A percentile compares a stretch with the other conserved stretches of the same genome.
Evolutionary conservation across 1,140 invertebrate genomes (phyloP).

Genomic region (Caerostris extrusa): DNA sequence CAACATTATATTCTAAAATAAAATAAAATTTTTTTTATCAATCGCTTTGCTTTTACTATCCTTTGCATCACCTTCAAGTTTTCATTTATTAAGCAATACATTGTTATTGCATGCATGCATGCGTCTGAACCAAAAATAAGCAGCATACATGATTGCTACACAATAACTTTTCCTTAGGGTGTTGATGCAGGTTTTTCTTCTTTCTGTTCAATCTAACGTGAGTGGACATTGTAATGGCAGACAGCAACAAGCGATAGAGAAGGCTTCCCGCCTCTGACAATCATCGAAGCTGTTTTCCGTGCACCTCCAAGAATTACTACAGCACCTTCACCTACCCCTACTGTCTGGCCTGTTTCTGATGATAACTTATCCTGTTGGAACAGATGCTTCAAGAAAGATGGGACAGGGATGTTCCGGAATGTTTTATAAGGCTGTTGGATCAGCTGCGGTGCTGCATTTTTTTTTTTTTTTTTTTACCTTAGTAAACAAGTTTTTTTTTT

Average conservation of each 20-base stretch:
- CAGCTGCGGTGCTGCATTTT: conserved; percentile 41
- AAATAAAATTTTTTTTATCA: background rate
- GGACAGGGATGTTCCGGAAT: background rate
- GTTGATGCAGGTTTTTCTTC: background rate
- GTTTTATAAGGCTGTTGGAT: conserved; percentile 55
- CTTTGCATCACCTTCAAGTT: no score
- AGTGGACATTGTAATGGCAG: background rate
- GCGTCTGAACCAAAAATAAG: background rate
- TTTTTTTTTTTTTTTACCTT: no score
- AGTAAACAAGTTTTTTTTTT: conserved; percentile 35
- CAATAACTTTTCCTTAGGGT: background rate
- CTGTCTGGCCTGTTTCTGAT: background rate
- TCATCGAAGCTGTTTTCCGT: background rate
- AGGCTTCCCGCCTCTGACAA: conserved; percentile 26
- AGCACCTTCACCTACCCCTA: background rate
- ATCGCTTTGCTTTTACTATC: background rate
- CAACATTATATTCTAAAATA: background rate
- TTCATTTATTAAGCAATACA: no score
- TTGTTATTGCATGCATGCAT: background rate
- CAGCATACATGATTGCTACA: background rate
- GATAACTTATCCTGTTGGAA: background rate
- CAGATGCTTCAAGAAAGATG: conserved; percentile 24
- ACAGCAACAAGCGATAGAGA: background rate
- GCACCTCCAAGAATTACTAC: background rate
- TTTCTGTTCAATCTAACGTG: background rate